phyloP scores from a whole-genome alignment of 2,888 invertebrate genomes.

The Hirtodrosophila confusa region DNA sequence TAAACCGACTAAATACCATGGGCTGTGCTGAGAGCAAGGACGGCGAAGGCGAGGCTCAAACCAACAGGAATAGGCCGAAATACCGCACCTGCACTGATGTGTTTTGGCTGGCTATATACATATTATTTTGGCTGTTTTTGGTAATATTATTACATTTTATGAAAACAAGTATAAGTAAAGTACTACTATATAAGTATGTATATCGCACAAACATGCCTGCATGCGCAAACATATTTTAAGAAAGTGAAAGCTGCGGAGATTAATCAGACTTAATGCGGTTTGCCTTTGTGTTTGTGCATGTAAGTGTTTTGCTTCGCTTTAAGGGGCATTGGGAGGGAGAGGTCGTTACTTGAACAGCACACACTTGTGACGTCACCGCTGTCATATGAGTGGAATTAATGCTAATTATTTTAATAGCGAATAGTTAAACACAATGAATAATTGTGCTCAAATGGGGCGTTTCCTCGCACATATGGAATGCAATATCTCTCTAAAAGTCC shows the following conservation, averaged over 20 bases:
- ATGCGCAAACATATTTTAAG: constrained; percentile 2
- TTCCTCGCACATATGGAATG: neutral
- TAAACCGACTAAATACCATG: constrained; percentile 83
- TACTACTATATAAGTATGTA: neutral
- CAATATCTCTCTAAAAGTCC: constrained; percentile 19
- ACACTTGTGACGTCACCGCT: constrained; percentile 61
- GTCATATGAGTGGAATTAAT: constrained; percentile 55
- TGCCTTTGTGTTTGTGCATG: constrained; percentile 14
- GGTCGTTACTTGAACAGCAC: constrained; percentile 21
- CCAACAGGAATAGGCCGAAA: constrained; percentile 84
- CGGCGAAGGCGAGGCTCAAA: constrained; percentile 77
- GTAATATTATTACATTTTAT: constrained; percentile 84
- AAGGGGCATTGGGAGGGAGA: constrained; percentile 5
- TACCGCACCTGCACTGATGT: constrained; percentile 93
- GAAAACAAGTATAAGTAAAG: neutral
- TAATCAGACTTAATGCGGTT: constrained; percentile 33
- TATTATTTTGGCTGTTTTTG: constrained; percentile 93
- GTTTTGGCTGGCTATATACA: constrained; percentile 91
- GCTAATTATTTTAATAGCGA: constrained; percentile 60
- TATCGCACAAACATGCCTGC: neutral
- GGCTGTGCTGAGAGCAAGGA: constrained; percentile 89
- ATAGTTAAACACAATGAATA: constrained; percentile 13
- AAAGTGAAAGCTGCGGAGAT: constrained; percentile 62
- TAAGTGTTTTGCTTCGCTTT: neutral
- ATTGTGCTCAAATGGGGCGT: neutral